Base-by-base conservation (phyloP, 2,113 vertebrate species). In the Notarius quadriscutis region DNA sequence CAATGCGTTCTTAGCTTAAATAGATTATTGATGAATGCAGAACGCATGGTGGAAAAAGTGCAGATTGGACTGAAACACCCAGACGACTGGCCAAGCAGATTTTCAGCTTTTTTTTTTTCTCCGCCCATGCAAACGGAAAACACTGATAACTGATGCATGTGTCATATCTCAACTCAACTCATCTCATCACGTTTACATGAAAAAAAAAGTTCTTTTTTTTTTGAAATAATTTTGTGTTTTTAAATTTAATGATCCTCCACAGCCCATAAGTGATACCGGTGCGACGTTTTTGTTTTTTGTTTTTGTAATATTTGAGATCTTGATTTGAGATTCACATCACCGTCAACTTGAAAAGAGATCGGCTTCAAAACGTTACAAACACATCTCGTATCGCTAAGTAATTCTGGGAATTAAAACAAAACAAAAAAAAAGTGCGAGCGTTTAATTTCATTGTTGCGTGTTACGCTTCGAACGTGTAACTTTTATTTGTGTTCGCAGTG, bases 21-120 rank as follows among this genome's bases (percentile, higher is more conserved):
- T 84, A 87, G 89, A 89, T 89, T 87, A 87, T 87, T 89, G 89
- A 87, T 89, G 86, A 87, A 89, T 74, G 89, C 86, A 88, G 84
- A 84, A 85, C 62, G 78, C 72, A 86, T 83, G 88, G 57, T 72
- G 85, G 89, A 85, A 88, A 88, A 87, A 86, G 77, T 88, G 87
- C 89, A 88, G 82, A 79, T 84, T 22, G 82, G 77, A 84, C 87
- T 10, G 85, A 88, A 86, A 86, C 63, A n/a, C 57, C 81, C 60
- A 83, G 89, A 77, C 75, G 34, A 80, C 75, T 82, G 74, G 82
- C 83, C 77, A 87, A 71, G 72, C 87, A 86, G 81, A 81, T 89
- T 77, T 78, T 82, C 81, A 50, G 48, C 41, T 50, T 62, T 81
- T 57, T 41, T 41, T 41, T 41, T 41, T 41, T 30, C 41, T 63